Base-by-base conservation (phyloP, 2,113 vertebrate genomes). In the Hymenochirus boettgeri region DNA sequence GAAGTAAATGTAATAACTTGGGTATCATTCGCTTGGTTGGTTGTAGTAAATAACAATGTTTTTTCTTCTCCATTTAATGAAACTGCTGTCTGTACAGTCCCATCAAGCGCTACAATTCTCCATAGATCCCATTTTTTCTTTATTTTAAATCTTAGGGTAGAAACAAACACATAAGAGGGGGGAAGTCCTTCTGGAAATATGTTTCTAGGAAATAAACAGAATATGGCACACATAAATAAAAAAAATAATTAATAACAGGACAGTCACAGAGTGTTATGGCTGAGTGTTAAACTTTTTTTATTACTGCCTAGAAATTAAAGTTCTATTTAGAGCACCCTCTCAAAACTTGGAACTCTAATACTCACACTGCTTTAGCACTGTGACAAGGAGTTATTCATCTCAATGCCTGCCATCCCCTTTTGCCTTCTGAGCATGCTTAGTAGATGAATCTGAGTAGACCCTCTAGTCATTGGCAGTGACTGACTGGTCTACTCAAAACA, bases 171-270 rank as follows among this genome's bases (percentile, higher is more conserved):
- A 62, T 98, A 98, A 1, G 96, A 98, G 48, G 96, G 96, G 65
- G 96, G 96, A 51, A 99, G 89, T 24, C 96, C 96, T 81, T 95
- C 96, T 58, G 96, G 96, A 73, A 99, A 98, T 64, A 99, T 85
- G 65, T 81, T 82, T 77, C 96, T 98, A 63, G 47, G 74, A 75
- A 27, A 48, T 62, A 17, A 75, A 22, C 13, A 21, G 26, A 3
- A 52, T 0, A 60, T n/a, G 39, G 39, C 39, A 42, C 3, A n/a
- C 5, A n/a, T 15, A n/a, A 42, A 42, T n/a, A 42, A 19, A 7
- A 47, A 19, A 47, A 7, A 39, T 42, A 1, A 42, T n/a, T 6
- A 42, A 42, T 15, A 42, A 15, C 5, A 18, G n/a, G n/a, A n/a
- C n/a, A n/a, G n/a, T n/a, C n/a, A n/a, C n/a, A n/a, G n/a, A n/a